Percentiles rank a stretch among this genome's conserved stretches.
phyloP scores from a whole-genome alignment of 64 coral and sea anemone genomes.

The Pocillopora verrucosa region DNA sequence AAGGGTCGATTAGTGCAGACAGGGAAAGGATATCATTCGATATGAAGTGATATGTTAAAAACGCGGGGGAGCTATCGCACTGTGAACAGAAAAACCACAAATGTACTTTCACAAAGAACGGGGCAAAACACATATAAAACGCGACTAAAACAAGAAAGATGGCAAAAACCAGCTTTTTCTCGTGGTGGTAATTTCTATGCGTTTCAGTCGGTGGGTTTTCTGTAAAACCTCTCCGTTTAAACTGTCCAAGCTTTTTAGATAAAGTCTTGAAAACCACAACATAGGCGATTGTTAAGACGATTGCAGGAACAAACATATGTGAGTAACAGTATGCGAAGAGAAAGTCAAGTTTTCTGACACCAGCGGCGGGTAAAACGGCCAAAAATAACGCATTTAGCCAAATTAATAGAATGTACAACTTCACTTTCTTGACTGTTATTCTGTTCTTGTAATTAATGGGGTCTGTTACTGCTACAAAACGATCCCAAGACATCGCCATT shows the following conservation, averaged over 20 bases:
- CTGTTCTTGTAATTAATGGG: conserved; percentile 5
- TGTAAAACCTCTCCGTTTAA: background rate
- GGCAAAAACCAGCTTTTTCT: background rate
- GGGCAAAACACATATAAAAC: conserved; percentile 26
- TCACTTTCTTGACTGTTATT: conserved; percentile 16
- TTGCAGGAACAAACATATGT: background rate
- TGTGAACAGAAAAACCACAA: background rate
- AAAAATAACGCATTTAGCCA: conserved; percentile 13
- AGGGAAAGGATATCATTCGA: conserved; percentile 9
- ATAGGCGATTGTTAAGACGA: background rate
- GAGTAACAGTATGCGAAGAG: conserved; percentile 24
- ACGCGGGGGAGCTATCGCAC: background rate
- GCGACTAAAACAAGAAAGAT: conserved; percentile 10
- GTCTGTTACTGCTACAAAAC: conserved; percentile 25
- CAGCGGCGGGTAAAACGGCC: background rate
- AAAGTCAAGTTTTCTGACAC: conserved; percentile 23
- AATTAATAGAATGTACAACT: conserved; percentile 3
- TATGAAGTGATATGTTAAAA: background rate
- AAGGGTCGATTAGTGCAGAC: background rate
- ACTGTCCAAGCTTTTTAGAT: conserved; percentile 2
- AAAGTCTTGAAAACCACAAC: conserved; percentile 3
- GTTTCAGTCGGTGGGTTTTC: background rate
- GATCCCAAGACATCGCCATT: conserved; percentile 18
- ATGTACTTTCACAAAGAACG: conserved; percentile 23
- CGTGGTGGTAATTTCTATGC: background rate